Percentiles rank a stretch among this genome's conserved stretches.
Evolutionary conservation across 2,888 invertebrate genomes (phyloP).

Genomic region (Teleiodes luculella): DNA sequence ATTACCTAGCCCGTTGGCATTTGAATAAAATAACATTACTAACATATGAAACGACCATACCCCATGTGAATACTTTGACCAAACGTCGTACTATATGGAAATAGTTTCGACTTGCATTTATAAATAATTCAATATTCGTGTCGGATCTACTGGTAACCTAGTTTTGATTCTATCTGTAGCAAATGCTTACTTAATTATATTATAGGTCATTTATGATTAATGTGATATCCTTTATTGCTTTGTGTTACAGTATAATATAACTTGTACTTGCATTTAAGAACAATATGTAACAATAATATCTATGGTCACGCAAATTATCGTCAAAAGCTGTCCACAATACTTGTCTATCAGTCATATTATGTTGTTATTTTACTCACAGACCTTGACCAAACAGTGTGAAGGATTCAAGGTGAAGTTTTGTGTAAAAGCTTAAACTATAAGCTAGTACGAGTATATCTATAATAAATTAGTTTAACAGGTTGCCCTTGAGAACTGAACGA

Average conservation of each 20-base stretch:
- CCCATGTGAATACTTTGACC: slow-evolving; percentile 4
- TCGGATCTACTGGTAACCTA: neutral
- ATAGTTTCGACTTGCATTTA: slow-evolving; percentile 9
- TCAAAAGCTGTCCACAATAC: neutral
- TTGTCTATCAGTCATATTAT: neutral
- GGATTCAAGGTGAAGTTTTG: slow-evolving; percentile 9
- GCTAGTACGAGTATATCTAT: neutral
- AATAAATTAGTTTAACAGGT: neutral
- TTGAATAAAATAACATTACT: slow-evolving; percentile 49
- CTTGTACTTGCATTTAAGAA: no score
- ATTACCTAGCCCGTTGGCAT: slow-evolving; percentile 30
- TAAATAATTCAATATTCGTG: slow-evolving; percentile 6
- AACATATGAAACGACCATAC: slow-evolving; percentile 18
- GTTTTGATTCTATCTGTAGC: neutral
- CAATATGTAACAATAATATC: no score
- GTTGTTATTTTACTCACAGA: slow-evolving; percentile 1
- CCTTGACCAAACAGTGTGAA: neutral
- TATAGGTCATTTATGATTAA: no score
- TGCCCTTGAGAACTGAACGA: neutral
- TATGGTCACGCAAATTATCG: neutral
- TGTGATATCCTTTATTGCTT: no score
- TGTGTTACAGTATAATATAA: no score
- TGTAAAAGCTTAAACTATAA: slow-evolving; percentile 2
- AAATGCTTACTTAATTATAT: no score
- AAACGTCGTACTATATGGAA: slow-evolving; percentile 12